A percentile compares a stretch with the other conserved stretches of the same genome.
phyloP scores from a whole-genome alignment of 2,113 vertebrate species.

The Trochalopteron elliotii region DNA sequence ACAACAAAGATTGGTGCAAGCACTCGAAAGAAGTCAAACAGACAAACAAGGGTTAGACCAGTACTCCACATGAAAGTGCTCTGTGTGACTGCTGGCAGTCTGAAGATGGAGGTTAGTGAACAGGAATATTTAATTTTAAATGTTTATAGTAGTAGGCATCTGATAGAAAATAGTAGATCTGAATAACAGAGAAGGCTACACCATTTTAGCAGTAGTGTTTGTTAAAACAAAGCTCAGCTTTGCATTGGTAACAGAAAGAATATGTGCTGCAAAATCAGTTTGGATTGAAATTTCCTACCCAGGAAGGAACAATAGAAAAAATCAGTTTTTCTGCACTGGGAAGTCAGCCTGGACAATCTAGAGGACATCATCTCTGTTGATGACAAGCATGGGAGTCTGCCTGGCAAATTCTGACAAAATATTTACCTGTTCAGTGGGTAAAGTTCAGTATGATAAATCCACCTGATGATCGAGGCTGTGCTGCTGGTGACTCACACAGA shows the following conservation, averaged over 20 bases:
- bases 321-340: fast-evolving
- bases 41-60: background rate
- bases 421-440: background rate
- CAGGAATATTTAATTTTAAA: background rate
- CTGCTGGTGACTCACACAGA: background rate
- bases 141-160: background rate
- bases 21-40: background rate
- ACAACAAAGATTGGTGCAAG: background rate
- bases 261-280: background rate
- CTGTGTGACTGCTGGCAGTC: background rate
- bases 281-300: background rate
- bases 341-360: background rate
- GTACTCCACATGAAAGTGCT: background rate
- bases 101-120: background rate
- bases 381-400: background rate
- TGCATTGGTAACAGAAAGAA: background rate
- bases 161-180: background rate
- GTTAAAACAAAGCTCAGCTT: background rate
- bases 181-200: background rate
- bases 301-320: background rate
- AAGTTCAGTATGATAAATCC: background rate
- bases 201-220: background rate
- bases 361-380: background rate
- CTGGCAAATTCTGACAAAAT: background rate
- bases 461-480: background rate